Percentiles rank a stretch among this genome's conserved stretches.
phyloP scores from a whole-genome alignment of 2,797 vertebrate species.

The Aplochiton taeniatus region DNA sequence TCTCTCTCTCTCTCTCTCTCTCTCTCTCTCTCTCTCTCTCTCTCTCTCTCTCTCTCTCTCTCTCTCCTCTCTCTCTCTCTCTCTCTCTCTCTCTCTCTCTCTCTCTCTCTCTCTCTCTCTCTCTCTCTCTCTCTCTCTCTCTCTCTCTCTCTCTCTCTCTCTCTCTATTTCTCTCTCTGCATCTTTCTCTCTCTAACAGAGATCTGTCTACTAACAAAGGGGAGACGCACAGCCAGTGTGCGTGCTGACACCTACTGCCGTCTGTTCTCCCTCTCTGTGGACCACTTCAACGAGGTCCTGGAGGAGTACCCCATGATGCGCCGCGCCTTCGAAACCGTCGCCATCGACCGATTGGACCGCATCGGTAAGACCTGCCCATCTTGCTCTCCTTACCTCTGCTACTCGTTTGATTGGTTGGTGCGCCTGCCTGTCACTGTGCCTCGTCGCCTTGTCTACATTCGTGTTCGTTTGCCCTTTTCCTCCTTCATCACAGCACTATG shows the following conservation, averaged over 20 bases:
- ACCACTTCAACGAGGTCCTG: constrained; percentile 98
- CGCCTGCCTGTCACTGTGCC: not conserved
- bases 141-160: not conserved
- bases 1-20: not conserved
- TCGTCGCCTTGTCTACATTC: constrained; percentile 41
- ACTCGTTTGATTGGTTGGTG: constrained; percentile 45
- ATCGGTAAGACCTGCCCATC: constrained; percentile 83
- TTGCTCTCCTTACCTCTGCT: constrained; percentile 9
- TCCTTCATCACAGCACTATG: constrained; percentile 73
- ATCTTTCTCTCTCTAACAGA: constrained; percentile 79
- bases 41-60: constrained; percentile 5
- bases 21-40: constrained; percentile 1
- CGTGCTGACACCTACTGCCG: constrained; percentile 96
- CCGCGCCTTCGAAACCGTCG: constrained; percentile 94
- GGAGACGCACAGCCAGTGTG: constrained; percentile 95
- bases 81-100: constrained; percentile 6
- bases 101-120: constrained; percentile 6
- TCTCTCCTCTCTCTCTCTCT: not conserved
- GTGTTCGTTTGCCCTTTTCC: constrained; percentile 62
- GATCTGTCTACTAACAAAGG: constrained; percentile 96
- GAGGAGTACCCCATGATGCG: constrained; percentile 99
- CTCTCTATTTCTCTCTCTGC: constrained; percentile 14
- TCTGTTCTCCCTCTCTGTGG: constrained; percentile 96
- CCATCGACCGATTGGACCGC: constrained; percentile 94
- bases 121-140: constrained; percentile 14